Conservation (phyloP, 2,797 vertebrate species). For the Parauchenoglanis ngamensis region DNA sequence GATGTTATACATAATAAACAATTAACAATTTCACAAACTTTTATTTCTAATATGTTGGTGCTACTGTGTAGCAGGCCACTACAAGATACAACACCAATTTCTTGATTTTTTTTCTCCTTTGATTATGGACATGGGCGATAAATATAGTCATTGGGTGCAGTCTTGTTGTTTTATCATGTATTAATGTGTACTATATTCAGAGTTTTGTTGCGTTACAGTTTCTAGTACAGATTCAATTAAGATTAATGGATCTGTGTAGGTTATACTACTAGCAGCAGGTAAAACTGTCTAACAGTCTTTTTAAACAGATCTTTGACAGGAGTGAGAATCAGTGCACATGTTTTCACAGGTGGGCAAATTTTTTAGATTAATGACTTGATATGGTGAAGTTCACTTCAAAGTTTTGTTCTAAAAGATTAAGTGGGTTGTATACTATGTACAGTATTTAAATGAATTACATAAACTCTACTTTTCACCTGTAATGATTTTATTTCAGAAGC, state of each 20-base stretch:
- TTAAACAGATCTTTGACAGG: neutral
- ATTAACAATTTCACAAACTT: too few relatives aligned
- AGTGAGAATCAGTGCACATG: neutral
- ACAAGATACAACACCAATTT: too few relatives aligned
- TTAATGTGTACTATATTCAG: neutral
- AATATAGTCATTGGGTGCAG: too few relatives aligned
- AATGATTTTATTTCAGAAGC: neutral
- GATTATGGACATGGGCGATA: too few relatives aligned
- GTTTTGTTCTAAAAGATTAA: neutral
- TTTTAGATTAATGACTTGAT: neutral
- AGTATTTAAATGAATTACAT: neutral
- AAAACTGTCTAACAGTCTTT: neutral
- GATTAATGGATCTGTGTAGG: too few relatives aligned
- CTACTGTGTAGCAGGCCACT: too few relatives aligned
- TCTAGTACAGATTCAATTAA: too few relatives aligned
- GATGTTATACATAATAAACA: too few relatives aligned
- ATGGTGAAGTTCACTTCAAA: neutral
- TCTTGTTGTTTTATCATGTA: neutral
- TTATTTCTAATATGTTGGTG: too few relatives aligned
- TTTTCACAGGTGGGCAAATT: neutral
- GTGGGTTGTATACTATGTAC: neutral
- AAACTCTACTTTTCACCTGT: neutral
- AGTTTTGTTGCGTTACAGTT: too few relatives aligned
- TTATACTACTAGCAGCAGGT: neutral
- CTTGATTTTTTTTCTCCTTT: too few relatives aligned